Evolutionary conservation across 2,888 invertebrate genomes (phyloP).

Genomic region (Eurytoma adleriae): DNA sequence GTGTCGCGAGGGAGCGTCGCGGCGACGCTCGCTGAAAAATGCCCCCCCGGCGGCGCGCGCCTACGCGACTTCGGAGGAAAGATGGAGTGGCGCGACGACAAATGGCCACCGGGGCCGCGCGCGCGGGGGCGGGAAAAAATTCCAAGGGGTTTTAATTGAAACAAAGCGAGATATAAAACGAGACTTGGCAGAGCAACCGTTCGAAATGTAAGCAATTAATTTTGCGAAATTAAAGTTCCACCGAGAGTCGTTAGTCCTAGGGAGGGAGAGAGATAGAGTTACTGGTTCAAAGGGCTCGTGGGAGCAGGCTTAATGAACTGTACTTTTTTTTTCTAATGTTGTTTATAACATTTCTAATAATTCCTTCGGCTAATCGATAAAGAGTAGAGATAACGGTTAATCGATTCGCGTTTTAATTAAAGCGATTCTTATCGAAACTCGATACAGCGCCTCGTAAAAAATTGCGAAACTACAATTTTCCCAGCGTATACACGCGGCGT

Average conservation of each 20-base stretch:
- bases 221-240: slow-evolving; percentile 35
- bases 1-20: slow-evolving; percentile 29
- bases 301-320: too few species aligned
- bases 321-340: too few species aligned
- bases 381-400: too few species aligned
- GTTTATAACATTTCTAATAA: too few species aligned
- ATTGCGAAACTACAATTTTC: too few species aligned
- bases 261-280: too few species aligned
- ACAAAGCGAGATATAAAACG: slow-evolving; percentile 19
- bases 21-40: slow-evolving; percentile 20
- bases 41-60: not conserved
- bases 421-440: too few species aligned
- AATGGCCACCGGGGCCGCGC: not conserved
- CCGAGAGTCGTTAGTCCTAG: not conserved
- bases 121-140: not conserved
- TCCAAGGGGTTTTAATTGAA: slow-evolving; percentile 35
- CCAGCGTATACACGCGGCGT: too few species aligned
- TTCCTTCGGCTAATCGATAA: too few species aligned
- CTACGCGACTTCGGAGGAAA: slow-evolving; percentile 16
- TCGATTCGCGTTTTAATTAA: too few species aligned
- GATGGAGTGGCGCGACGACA: slow-evolving; percentile 21
- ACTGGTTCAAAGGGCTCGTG: too few species aligned
- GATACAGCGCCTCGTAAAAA: too few species aligned
- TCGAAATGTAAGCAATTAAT: slow-evolving; percentile 40
- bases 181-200: not conserved